Percentiles rank a stretch among this genome's conserved stretches.
Conservation (phyloP, 92 coral and sea anemone genomes). For the Micromussa lordhowensis region DNA sequence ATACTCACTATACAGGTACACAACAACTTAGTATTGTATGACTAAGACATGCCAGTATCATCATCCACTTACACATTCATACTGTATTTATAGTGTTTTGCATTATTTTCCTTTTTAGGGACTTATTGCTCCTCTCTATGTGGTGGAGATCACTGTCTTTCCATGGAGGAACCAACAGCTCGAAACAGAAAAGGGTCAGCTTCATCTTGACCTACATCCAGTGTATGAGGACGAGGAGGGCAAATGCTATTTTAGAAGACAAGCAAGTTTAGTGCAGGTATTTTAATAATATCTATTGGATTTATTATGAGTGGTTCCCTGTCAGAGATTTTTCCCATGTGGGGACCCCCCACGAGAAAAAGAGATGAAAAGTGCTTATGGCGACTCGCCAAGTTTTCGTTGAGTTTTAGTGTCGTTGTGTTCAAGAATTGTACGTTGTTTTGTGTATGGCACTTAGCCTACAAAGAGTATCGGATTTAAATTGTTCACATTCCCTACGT, state of each 20-base stretch:
- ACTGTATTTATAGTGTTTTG: neutral
- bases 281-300: neutral
- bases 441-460: no score
- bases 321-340: no score
- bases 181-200: conserved; percentile 40
- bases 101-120: conserved; percentile 59
- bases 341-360: no score
- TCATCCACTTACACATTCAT: neutral
- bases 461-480: no score
- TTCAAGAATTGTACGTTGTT: no score
- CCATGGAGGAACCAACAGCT: conserved; percentile 66
- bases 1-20: no score
- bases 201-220: conserved; percentile 75
- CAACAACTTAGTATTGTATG: no score
- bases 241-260: conserved; percentile 86
- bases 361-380: no score
- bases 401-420: no score
- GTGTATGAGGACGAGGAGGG: conserved; percentile 94
- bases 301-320: neutral
- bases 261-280: conserved; percentile 93
- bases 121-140: conserved; percentile 54
- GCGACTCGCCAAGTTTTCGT: no score
- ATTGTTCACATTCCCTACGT: no score
- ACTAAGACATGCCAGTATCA: no score
- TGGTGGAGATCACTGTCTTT: conserved; percentile 82